A percentile compares a stretch with the other conserved stretches of the same genome.
Evolutionary conservation across 1,140 invertebrate genomes (phyloP).

Genomic region (Matsumurasca onukii): DNA sequence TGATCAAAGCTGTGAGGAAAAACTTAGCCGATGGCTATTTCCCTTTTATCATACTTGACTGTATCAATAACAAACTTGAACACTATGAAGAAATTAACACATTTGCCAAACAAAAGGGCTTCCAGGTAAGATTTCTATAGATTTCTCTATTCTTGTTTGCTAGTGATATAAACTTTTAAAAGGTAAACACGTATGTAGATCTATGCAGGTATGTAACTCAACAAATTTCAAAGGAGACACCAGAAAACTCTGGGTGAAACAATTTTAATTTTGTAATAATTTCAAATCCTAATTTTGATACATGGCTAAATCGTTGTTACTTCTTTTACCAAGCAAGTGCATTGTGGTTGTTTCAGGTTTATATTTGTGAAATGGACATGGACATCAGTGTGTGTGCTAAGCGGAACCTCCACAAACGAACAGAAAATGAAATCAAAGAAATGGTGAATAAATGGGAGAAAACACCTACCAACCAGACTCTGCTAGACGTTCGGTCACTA

Average conservation of each 20-base stretch:
- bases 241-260: no score
- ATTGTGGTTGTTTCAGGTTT: no score
- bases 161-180: no score
- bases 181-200: no score
- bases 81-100: conserved; percentile 87
- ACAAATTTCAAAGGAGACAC: no score
- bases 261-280: no score
- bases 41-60: conserved; percentile 90
- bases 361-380: conserved; percentile 83
- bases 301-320: no score
- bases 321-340: no score
- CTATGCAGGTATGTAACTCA: no score
- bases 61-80: conserved; percentile 77
- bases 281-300: no score
- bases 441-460: conserved; percentile 75
- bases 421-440: conserved; percentile 73
- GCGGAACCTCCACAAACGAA: conserved; percentile 82
- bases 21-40: conserved; percentile 90
- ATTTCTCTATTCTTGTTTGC: not conserved
- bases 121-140: conserved; percentile 66
- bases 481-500: conserved; percentile 76
- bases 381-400: conserved; percentile 74
- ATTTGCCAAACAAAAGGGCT: conserved; percentile 83
- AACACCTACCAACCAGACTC: conserved; percentile 66
- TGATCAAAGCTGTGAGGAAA: conserved; percentile 91